phyloP scores from a whole-genome alignment of 2,113 vertebrate species.

The Crotalus helleri region DNA sequence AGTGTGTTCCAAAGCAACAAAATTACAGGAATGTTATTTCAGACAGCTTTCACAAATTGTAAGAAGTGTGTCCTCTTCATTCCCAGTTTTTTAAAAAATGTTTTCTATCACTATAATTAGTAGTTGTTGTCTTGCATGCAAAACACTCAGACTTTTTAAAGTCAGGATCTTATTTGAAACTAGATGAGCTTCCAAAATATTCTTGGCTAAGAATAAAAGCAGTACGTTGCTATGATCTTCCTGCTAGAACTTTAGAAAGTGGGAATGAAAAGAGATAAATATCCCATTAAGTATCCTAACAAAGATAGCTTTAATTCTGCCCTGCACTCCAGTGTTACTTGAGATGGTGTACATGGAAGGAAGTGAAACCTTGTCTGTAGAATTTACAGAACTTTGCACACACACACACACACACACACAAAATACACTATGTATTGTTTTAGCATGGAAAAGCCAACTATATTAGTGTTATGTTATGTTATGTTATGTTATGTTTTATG shows the following conservation, averaged over 20 bases:
- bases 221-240: neutral
- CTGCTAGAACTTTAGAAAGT: neutral
- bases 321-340: neutral
- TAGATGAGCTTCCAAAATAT: constrained; percentile 1
- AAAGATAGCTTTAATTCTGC: constrained; percentile 22
- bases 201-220: neutral
- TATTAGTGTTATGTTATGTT: too few relatives aligned
- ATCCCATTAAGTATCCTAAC: neutral
- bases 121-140: neutral
- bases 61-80: neutral
- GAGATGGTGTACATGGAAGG: neutral
- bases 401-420: neutral
- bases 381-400: neutral
- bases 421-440: neutral
- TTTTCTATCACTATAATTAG: neutral
- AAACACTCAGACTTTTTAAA: neutral
- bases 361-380: neutral
- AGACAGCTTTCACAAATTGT: neutral
- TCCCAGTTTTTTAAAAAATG: neutral
- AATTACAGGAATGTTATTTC: neutral
- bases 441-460: neutral
- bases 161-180: neutral
- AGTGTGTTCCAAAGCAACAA: neutral
- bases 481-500: too few relatives aligned
- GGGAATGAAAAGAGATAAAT: neutral